phyloP scores from a whole-genome alignment of 2,888 invertebrate species.

The Hetaerina titia region DNA sequence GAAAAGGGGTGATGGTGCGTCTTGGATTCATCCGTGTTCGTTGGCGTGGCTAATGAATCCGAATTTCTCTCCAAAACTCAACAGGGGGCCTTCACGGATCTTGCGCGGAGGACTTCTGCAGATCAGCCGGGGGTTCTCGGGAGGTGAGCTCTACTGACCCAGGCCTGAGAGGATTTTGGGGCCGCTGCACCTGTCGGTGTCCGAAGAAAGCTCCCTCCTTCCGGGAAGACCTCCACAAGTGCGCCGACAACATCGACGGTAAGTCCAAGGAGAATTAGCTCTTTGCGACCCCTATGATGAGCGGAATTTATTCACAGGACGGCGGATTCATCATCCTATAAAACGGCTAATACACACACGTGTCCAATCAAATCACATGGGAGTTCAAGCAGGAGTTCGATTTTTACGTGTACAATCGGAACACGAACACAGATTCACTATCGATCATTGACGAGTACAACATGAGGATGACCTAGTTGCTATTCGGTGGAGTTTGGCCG shows the following conservation, averaged over 20 bases:
- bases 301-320: no score
- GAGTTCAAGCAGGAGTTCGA: no score
- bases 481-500: no score
- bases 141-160: slow-evolving; percentile 75
- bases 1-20: neutral
- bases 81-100: slow-evolving; percentile 55
- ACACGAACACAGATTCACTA: no score
- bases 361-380: no score
- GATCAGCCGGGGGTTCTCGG: neutral
- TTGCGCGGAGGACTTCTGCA: slow-evolving; percentile 49
- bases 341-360: no score
- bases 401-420: no score
- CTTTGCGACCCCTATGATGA: neutral
- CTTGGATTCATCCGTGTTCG: neutral
- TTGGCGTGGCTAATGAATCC: slow-evolving; percentile 18
- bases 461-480: no score
- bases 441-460: no score
- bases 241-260: slow-evolving; percentile 93
- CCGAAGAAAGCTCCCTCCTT: slow-evolving; percentile 87
- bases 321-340: no score
- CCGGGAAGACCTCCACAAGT: slow-evolving; percentile 90
- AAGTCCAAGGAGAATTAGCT: slow-evolving; percentile 73
- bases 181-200: slow-evolving; percentile 87
- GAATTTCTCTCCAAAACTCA: neutral
- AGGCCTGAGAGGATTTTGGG: slow-evolving; percentile 73